These are phyloP conservation scores for Ostrea denselamellosa DNA, from an alignment of 1,140 invertebrate species.

Conservation along the genomic window DNA sequence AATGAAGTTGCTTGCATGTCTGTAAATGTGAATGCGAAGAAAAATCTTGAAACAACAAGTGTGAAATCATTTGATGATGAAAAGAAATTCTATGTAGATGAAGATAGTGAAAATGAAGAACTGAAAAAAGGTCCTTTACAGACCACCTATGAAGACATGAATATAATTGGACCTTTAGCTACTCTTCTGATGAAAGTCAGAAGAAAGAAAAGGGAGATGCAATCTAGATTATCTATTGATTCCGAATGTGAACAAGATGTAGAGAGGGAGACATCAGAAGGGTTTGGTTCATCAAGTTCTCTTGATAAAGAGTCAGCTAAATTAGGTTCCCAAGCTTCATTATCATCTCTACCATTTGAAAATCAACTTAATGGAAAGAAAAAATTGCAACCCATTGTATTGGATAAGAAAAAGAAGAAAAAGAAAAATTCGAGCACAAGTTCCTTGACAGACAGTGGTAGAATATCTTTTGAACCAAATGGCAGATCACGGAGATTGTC, in stretches of 20 bases:
- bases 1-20: constrained; percentile 37
- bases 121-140: constrained; percentile 41
- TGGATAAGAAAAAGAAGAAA: constrained; percentile 25
- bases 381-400: constrained; percentile 27
- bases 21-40: not conserved
- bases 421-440: constrained; percentile 26
- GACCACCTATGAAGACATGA: constrained; percentile 52
- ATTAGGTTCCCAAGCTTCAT: constrained; percentile 33
- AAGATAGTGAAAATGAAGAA: constrained; percentile 55
- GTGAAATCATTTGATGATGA: constrained; percentile 39
- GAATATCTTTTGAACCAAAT: constrained; percentile 19
- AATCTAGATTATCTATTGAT: not conserved
- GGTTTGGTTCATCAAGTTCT: constrained; percentile 6
- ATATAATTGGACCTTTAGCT: constrained; percentile 53
- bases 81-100: constrained; percentile 29
- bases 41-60: constrained; percentile 36
- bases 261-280: not conserved
- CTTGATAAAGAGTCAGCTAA: not conserved
- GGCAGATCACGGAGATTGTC: constrained; percentile 8
- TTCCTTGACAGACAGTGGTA: constrained; percentile 12
- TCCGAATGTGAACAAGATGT: constrained; percentile 7
- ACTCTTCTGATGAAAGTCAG: constrained; percentile 56
- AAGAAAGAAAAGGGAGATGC: constrained; percentile 52
- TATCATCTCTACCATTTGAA: constrained; percentile 35
- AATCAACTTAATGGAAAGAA: constrained; percentile 41